phyloP scores from a whole-genome alignment of 2,113 vertebrate species.

The Solea senegalensis region DNA sequence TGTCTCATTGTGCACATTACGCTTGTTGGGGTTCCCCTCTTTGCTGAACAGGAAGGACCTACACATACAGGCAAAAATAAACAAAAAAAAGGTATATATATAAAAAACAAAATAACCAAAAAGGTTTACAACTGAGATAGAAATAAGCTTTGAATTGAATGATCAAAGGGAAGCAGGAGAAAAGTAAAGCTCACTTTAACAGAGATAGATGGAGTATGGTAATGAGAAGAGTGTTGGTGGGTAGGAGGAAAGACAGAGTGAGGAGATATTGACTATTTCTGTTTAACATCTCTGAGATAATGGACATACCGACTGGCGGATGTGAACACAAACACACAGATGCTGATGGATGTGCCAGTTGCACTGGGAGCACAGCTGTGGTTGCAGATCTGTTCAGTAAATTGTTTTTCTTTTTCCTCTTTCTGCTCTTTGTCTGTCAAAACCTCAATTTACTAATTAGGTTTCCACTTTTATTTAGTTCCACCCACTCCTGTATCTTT shows the following conservation, averaged over 20 bases:
- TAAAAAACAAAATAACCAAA: neutral
- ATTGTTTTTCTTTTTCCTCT: constrained; percentile 33
- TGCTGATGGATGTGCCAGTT: constrained; percentile 51
- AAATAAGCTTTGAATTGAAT: neutral
- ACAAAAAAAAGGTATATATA: neutral
- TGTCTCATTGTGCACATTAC: constrained; percentile 78
- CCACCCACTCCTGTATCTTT: constrained; percentile 3
- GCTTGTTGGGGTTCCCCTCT: constrained; percentile 80
- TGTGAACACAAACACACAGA: neutral
- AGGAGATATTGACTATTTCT: constrained; percentile 52
- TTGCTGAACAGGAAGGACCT: constrained; percentile 79
- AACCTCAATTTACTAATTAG: constrained; percentile 63
- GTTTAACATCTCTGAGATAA: constrained; percentile 65
- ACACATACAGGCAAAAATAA: neutral
- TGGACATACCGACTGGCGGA: constrained; percentile 48
- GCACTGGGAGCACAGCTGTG: constrained; percentile 32
- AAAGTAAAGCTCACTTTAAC: neutral
- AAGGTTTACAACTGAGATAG: neutral
- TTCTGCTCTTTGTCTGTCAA: constrained; percentile 55
- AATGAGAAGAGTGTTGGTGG: neutral
- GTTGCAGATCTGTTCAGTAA: constrained; percentile 54
- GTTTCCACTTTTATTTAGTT: constrained; percentile 32
- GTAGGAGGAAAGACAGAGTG: neutral
- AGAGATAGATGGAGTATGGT: neutral
- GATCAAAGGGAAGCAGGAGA: neutral